Evolutionary conservation across 1,140 invertebrate species (phyloP), one percentile per base, ranked within the genome.

Genomic region (Pemphigus obesinymphae): DNA sequence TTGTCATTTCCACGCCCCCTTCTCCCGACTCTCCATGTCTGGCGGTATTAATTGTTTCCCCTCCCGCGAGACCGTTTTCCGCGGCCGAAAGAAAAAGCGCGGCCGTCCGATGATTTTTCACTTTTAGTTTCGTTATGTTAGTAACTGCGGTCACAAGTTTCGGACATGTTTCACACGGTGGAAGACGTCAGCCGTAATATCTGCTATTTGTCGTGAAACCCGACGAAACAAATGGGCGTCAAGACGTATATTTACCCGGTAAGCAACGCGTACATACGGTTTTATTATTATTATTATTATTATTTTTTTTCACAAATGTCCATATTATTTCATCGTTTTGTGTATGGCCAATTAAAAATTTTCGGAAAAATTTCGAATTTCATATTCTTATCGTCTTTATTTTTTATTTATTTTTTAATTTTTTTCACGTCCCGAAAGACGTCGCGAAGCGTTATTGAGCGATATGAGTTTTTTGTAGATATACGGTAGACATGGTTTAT

Each of bases 111-210:
- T n/a, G 20, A 29, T 10, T 43, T 70, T 43, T 43, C 68, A 45
- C 68, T 7, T 80, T 80, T 29, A 80, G 55, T 80, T 45, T 45
- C 4, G 40, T 80, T 26, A 45, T 40, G 34, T 61, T 13, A 45
- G 43, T 63, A n/a, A 63, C 55, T 20, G 37, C 37, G 55, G 37
- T 58, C 26, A 43, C 26, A 10, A 80, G 55, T 29, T 20, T 10
- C 76, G 76, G 75, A 80, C 53, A 80, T 80, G 76, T 80, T 63
- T 63, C 76, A 80, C 13, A 34, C 73, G 29, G 50, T 37, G 45
- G 45, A 50, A 53, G 48, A 37, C 75, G 75, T 15, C 50, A 55
- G 45, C 23, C 34, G 6, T 43, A 58, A 40, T 26, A 58, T 55
- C 17, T 37, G 20, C 29, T 40, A 26, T 58, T 61, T 20, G 40